Evolutionary conservation across 2,113 vertebrate genomes (phyloP).

Genomic region (Pontoporia blainvillei): DNA sequence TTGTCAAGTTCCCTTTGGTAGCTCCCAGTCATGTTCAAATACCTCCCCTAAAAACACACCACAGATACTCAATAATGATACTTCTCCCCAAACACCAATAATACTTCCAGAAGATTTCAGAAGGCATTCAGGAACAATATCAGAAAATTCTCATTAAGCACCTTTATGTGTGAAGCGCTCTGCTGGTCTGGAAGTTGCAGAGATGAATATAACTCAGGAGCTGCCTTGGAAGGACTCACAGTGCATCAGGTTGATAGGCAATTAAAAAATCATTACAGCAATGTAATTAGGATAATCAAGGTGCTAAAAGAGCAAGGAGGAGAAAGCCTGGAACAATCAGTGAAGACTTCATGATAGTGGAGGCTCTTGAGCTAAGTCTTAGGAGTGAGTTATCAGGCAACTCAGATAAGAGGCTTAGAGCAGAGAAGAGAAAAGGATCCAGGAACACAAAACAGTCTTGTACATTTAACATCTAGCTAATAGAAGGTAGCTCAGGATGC

Average conservation of each 20-base stretch:
- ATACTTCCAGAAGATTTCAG: background rate
- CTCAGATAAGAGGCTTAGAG: background rate
- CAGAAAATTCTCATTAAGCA: background rate
- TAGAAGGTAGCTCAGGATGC: background rate
- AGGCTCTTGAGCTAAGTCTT: background rate
- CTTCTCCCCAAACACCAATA: background rate
- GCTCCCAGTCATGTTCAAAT: background rate
- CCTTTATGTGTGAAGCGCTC: background rate
- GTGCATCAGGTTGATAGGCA: background rate
- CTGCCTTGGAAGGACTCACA: background rate
- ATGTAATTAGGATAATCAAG: background rate
- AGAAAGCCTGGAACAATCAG: background rate
- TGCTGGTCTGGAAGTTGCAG: background rate
- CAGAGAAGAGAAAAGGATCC: background rate
- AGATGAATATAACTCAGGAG: background rate
- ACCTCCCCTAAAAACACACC: background rate
- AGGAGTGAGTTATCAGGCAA: background rate
- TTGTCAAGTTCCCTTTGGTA: constrained; percentile 31
- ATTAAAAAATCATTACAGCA: background rate
- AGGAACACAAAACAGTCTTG: background rate
- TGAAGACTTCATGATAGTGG: background rate
- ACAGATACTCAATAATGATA: background rate
- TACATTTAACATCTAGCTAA: background rate
- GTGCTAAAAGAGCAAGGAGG: background rate
- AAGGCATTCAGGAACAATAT: background rate